Evolutionary conservation across 2,888 invertebrate species (phyloP), one percentile per base, ranked within the genome.

Genomic region (Morpho helenor): DNA sequence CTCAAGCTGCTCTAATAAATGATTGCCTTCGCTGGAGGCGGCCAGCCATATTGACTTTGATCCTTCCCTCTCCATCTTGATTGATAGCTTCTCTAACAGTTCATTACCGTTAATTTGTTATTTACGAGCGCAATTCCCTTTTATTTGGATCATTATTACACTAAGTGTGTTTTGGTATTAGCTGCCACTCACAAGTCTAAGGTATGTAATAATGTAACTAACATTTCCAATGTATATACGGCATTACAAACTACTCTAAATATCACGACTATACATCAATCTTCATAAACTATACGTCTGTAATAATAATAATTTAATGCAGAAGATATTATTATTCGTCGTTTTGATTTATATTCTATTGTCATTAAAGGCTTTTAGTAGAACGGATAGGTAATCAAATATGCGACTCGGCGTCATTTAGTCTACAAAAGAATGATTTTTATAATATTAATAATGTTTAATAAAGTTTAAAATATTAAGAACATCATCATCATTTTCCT

Each of bases 11-110:
- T 57, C 46, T 41, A 42, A 23, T 59, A 56, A 62, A 47, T 51
- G 47, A 53, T 52, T 47, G 58, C 55, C 42, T 56, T 61, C 53
- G 45, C 48, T 46, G 41, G 59, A 56, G 46, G 45, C 53, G 52
- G 45, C 31, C 55, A 51, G 51, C 55, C 57, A 59, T 57, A 49
- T 57, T 57, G 57, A 50, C 44, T 47, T 50, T 46, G 55, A 64
- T 61, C 49, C 58, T 46, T 51, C 58, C 57, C 52, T 10, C 55
- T 42, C 40, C 51, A 49, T 49, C 50, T 59, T 65, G 62, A 65
- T 61, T 61, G 60, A 65, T 62, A 57, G 48, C 43, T 47, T 48
- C 44, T 8, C 57, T 57, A 59, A 60, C 60, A 49, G 60, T 59
- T 59, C 57, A 57, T 61, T 62, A 62, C 56, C 45, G 51, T 22